Evolutionary conservation across 2,113 vertebrate species (phyloP), one percentile per base, ranked within the genome.

Genomic region (Nyctereutes procyonoides): DNA sequence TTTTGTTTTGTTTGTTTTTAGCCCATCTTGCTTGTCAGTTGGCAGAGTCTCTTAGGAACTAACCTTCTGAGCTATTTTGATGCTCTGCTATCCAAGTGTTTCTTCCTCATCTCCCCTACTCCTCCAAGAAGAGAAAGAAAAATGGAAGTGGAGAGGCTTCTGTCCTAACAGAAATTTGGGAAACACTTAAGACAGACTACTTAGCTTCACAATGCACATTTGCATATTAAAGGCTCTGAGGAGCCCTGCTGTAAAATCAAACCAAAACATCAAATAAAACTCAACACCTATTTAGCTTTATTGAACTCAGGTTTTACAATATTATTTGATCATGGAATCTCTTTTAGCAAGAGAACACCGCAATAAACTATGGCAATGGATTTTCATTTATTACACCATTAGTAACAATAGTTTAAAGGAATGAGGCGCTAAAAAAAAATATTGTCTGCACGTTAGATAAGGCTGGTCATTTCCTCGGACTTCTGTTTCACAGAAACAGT

Each of bases 261-360:
- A 48, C 71, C 28, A n/a, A 80, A 76, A 58, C 63, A 91, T 79
- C 58, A 94, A 91, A 88, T 67, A 80, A 93, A 95, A 55, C 22
- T 73, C 87, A 96, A 76, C 24, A 97, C 86, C 89, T 83, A 60
- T 69, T 93, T 86, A 95, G 95, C 73, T 90, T 93, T 65, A 96
- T 80, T 97, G 92, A 97, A 74, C 67, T 86, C 86, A 87, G 28
- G 48, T 93, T 98, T 96, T 85, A 82, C 89, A 88, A 62, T 95
- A 90, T 95, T 84, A 90, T 91, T 94, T 96, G 93, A 92, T 95
- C 71, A 89, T 20, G 24, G 53, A 67, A 86, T 87, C 55, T 74
- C 79, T 87, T 73, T 96, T 76, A 88, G 79, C 76, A 93, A 86
- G 63, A 93, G 88, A 91, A 43, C 15, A 53, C 43, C 67, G 14